phyloP scores from a whole-genome alignment of 2,113 vertebrate genomes.

The Blennius ocellaris region DNA sequence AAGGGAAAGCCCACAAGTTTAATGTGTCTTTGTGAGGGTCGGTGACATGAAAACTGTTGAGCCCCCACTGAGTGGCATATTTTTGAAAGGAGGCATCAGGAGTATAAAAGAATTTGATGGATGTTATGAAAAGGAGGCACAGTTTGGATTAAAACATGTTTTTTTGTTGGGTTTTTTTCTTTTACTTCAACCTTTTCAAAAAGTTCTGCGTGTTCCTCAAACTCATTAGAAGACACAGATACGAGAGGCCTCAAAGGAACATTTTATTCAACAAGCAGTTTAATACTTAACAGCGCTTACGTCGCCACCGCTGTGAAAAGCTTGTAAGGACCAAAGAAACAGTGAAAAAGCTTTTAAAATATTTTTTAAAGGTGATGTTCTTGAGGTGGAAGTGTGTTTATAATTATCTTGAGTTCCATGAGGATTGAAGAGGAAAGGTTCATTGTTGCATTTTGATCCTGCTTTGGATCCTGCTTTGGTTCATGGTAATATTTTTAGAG shows the following conservation, averaged over 20 bases:
- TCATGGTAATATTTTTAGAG: too few relatives aligned
- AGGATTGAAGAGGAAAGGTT: too few relatives aligned
- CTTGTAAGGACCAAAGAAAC: background rate
- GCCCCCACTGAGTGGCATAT: constrained; percentile 2
- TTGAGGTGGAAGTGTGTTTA: too few relatives aligned
- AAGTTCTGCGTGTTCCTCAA: background rate
- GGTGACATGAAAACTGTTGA: constrained; percentile 24
- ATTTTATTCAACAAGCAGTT: background rate
- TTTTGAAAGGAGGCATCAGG: background rate
- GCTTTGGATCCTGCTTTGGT: too few relatives aligned
- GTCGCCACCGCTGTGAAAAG: constrained; percentile 5
- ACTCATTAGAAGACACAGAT: background rate
- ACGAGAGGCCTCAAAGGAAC: background rate
- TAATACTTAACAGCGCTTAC: background rate
- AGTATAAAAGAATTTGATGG: background rate
- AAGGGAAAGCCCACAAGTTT: background rate
- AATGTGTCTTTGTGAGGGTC: background rate
- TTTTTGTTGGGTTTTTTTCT: too few relatives aligned
- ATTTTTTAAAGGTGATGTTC: background rate
- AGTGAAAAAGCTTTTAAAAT: background rate
- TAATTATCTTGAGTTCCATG: too few relatives aligned
- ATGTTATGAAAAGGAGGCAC: background rate
- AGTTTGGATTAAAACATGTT: background rate
- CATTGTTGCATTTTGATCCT: too few relatives aligned
- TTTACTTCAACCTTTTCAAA: background rate